Evolutionary conservation across 2,888 invertebrate genomes (phyloP).

Genomic region (Amitus sp.): DNA sequence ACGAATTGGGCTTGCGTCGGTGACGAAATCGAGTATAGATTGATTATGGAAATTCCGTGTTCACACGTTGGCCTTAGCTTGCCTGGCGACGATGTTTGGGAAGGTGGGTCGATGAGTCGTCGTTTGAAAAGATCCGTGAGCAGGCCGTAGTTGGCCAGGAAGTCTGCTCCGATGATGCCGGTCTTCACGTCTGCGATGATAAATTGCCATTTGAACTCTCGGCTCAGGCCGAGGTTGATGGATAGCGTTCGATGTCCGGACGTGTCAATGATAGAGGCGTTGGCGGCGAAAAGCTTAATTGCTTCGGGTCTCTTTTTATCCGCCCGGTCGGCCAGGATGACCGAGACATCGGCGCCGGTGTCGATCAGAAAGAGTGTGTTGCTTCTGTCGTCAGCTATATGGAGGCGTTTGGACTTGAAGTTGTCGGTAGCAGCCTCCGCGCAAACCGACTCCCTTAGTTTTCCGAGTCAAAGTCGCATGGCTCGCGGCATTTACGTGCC

Average conservation of each 20-base stretch:
- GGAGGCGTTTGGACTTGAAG: too few relatives aligned
- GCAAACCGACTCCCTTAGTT: too few relatives aligned
- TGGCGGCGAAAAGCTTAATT: neutral
- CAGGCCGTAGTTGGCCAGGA: conserved; percentile 31
- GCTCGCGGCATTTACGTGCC: too few relatives aligned
- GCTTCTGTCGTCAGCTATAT: too few relatives aligned
- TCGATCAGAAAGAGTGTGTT: too few relatives aligned
- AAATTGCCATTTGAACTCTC: conserved; percentile 46
- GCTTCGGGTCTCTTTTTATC: neutral
- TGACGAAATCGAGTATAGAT: neutral
- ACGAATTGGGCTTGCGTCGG: neutral
- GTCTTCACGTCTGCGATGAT: conserved; percentile 50
- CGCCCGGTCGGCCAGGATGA: too few relatives aligned
- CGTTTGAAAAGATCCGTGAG: neutral
- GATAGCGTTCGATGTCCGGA: neutral
- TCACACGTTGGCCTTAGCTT: neutral
- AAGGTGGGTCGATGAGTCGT: neutral
- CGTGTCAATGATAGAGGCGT: neutral
- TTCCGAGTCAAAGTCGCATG: too few relatives aligned
- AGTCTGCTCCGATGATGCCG: conserved; percentile 57
- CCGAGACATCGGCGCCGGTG: too few relatives aligned
- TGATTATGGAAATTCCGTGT: neutral
- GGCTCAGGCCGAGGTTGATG: neutral
- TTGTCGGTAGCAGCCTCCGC: too few relatives aligned
- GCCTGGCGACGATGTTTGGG: neutral